A percentile compares a stretch with the other conserved stretches of the same genome.
phyloP scores from a whole-genome alignment of 1,140 invertebrate genomes.

The Cydia pomonella region DNA sequence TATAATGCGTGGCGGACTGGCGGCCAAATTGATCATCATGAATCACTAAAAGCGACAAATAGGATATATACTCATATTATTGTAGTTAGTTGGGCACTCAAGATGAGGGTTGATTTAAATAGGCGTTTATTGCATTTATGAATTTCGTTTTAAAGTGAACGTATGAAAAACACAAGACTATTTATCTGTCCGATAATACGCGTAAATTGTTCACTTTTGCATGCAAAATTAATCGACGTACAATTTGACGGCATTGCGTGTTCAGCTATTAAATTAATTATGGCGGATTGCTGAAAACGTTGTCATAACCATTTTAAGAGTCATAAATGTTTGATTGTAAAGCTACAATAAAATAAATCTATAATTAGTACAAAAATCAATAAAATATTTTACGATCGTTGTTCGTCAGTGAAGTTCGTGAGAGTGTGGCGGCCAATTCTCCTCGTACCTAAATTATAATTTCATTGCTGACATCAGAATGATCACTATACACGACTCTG shows the following conservation, averaged over 20 bases:
- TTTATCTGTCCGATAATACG: conserved; percentile 3
- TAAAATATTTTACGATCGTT: conserved; percentile 21
- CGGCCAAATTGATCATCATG: no score
- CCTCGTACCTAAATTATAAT: neutral
- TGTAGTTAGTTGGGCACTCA: neutral
- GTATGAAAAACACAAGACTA: conserved; percentile 21
- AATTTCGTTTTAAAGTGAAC: neutral
- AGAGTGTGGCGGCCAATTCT: neutral
- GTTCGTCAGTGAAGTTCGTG: neutral
- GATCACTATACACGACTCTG: neutral
- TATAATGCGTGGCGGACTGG: no score
- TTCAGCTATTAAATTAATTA: conserved; percentile 32
- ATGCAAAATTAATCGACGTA: conserved; percentile 27
- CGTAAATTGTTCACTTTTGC: conserved; percentile 24
- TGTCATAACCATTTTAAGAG: conserved; percentile 28
- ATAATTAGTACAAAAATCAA: conserved; percentile 18
- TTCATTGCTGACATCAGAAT: neutral
- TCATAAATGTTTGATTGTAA: conserved; percentile 23
- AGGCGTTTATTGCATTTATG: neutral
- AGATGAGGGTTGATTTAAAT: neutral
- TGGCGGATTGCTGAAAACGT: conserved; percentile 31
- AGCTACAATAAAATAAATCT: conserved; percentile 15
- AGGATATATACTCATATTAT: neutral
- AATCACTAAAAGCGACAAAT: neutral
- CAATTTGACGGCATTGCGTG: conserved; percentile 24